Evolutionary conservation across 2,888 invertebrate species (phyloP), one percentile per base, ranked within the genome.

Genomic region (Andrena hattorfiana): DNA sequence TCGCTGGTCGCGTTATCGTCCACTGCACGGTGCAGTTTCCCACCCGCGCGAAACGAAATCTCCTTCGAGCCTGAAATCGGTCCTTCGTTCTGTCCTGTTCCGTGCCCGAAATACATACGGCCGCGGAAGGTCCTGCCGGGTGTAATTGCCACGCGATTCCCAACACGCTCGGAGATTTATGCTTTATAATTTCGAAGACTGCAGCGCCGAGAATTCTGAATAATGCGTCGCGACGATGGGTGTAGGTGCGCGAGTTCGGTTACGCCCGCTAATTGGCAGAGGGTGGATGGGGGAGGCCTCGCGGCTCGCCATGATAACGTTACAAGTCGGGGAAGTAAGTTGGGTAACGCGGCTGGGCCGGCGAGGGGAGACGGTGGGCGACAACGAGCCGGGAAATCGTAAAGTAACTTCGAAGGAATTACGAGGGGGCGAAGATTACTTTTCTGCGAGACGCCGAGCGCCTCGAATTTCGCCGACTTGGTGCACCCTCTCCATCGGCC

Each of bases 261-360:
- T 78, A 75, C 70, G 69, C 4, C 63, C 69, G 82, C 67, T 76
- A 84, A 86, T 81, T 74, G 80, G 82, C 30, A 16, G 62, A 56
- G 71, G 42, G 42, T 1, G 42, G 16, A 4, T 42, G 13, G 77
- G 7, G 48, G 59, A 63, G 73, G 69, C 51, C 35, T 51, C 23
- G 54, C 77, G 77, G 72, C 60, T 67, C 68, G 72, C 73, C 77
- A 77, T 72, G 87, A 87, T 87, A 87, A 80, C 85, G 85, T 88
- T 85, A 70, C 85, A 78, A 87, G 87, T 84, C 74, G 76, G 26
- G 79, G 78, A 87, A 88, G 88, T 84, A 85, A 88, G 75, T 88
- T 83, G 62, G 20, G 83, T 67, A 60, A 75, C 66, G 79, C 42
- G 82, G 64, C 74, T 35, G 59, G 23, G 66, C 60, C 20, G 68